Evolutionary conservation across 2,797 vertebrate species (phyloP).

Genomic region (Hybognathus amarus): DNA sequence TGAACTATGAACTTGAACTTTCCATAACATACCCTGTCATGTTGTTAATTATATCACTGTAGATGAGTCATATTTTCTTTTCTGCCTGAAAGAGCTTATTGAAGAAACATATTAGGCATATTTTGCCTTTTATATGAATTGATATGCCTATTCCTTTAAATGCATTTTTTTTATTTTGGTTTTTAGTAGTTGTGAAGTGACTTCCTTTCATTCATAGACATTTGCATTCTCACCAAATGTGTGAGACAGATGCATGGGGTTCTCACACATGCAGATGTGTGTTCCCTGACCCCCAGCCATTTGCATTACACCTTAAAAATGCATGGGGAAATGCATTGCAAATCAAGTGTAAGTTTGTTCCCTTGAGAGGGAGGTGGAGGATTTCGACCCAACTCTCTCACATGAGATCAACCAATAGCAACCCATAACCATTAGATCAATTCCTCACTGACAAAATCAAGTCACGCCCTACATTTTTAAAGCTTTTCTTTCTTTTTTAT

Average conservation of each 20-base stretch:
- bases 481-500: too few relatives aligned
- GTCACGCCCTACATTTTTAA: background rate
- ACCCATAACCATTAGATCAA: background rate
- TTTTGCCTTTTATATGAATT: background rate
- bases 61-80: background rate
- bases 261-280: slow-evolving; percentile 42
- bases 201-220: slow-evolving; percentile 15
- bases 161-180: rapidly evolving
- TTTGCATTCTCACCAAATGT: slow-evolving; percentile 37
- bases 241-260: slow-evolving; percentile 28
- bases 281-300: background rate
- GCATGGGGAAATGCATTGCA: background rate
- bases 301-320: slow-evolving; percentile 33
- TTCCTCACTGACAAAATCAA: background rate
- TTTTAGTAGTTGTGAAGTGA: background rate
- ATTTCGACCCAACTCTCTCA: too few relatives aligned
- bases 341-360: slow-evolving; percentile 26
- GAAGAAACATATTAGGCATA: background rate
- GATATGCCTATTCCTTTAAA: too few relatives aligned
- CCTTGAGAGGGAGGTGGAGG: slow-evolving; percentile 13
- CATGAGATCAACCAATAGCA: background rate
- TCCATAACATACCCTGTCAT: background rate
- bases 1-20: slow-evolving; percentile 8
- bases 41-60: background rate
- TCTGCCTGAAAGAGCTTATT: background rate